A percentile compares a stretch with the other conserved stretches of the same genome.
phyloP scores from a whole-genome alignment of 2,888 invertebrate genomes.

The Papilio gigon region DNA sequence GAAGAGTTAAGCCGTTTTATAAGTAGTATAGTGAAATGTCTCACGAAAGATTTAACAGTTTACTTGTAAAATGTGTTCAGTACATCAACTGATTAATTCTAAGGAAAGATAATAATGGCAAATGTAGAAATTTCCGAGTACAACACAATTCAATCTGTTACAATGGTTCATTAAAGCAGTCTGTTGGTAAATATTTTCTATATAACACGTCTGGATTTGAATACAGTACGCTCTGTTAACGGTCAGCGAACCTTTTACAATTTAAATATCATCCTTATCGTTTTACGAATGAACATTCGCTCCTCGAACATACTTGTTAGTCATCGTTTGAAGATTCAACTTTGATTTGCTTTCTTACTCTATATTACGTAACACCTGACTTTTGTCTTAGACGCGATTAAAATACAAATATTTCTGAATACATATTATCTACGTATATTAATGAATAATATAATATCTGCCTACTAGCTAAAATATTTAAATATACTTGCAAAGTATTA shows the following conservation, averaged over 20 bases:
- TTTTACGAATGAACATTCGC: constrained; percentile 20
- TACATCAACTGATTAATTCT: background rate
- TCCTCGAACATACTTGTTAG: constrained; percentile 31
- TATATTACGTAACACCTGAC: constrained; percentile 23
- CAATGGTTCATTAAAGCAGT: constrained; percentile 34
- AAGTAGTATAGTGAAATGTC: too few relatives aligned
- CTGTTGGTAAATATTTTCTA: constrained; percentile 35
- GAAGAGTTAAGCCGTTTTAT: too few relatives aligned
- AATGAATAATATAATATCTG: too few relatives aligned
- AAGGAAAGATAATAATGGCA: constrained; percentile 10
- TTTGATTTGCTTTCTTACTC: constrained; percentile 3
- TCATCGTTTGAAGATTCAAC: constrained; percentile 27
- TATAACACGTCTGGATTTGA: constrained; percentile 26
- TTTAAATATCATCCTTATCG: constrained; percentile 40
- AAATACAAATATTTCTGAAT: too few relatives aligned
- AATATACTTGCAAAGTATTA: too few relatives aligned
- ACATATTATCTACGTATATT: too few relatives aligned
- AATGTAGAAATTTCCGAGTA: constrained; percentile 19
- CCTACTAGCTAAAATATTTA: too few relatives aligned
- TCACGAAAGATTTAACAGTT: too few relatives aligned
- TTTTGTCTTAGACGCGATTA: too few relatives aligned
- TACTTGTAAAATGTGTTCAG: background rate
- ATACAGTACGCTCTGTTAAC: constrained; percentile 24
- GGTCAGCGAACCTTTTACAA: constrained; percentile 25
- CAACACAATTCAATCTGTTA: constrained; percentile 31